phyloP scores from a whole-genome alignment of 2,797 vertebrate species.

The Novumbra hubbsi region DNA sequence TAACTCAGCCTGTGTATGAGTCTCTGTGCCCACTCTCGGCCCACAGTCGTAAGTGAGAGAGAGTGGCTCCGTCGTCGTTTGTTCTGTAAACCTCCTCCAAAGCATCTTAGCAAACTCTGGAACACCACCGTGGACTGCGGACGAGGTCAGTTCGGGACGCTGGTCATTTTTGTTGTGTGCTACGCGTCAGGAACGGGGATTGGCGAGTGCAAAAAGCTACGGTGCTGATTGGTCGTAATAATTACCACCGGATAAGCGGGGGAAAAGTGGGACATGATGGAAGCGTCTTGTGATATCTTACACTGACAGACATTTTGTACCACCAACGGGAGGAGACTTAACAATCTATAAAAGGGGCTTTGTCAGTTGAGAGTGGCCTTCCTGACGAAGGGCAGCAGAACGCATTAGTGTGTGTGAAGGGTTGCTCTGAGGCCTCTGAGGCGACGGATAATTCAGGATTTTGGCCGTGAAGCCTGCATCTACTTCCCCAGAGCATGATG shows the following conservation, averaged over 20 bases:
- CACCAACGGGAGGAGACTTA: background rate
- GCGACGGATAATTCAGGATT: background rate
- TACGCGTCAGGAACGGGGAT: background rate
- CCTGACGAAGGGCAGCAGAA: background rate
- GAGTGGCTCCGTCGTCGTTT: background rate
- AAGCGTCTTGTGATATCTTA: background rate
- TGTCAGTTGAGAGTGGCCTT: background rate
- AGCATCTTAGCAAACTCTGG: background rate
- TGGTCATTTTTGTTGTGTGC: background rate
- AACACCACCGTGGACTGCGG: background rate
- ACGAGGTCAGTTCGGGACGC: background rate
- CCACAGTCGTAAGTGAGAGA: background rate
- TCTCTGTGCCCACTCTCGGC: background rate
- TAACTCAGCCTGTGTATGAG: background rate
- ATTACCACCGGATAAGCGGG: background rate
- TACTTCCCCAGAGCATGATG: background rate
- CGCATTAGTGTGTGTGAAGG: background rate
- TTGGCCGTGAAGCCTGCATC: too few relatives aligned
- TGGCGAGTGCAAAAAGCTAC: background rate
- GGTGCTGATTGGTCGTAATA: background rate
- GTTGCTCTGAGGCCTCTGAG: background rate
- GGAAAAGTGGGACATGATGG: background rate
- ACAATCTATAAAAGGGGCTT: background rate
- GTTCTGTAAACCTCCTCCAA: background rate
- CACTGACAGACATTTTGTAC: background rate